phyloP scores from a whole-genome alignment of 2,797 vertebrate species.

The Cyclopterus lumpus region DNA sequence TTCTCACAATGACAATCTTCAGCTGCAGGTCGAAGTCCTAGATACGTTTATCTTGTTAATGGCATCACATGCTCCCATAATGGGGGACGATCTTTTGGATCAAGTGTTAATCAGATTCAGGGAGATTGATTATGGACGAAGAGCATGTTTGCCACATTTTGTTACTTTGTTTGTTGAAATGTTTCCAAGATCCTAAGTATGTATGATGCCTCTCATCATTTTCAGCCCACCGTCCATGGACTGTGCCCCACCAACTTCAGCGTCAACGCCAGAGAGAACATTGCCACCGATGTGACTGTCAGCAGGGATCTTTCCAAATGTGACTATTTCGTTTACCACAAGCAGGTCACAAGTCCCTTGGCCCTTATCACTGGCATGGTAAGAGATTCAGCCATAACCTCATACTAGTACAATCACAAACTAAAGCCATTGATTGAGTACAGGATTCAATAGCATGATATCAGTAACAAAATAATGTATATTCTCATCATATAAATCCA shows the following conservation, averaged over 20 bases:
- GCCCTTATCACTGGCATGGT: constrained; percentile 91
- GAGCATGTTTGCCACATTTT: constrained; percentile 26
- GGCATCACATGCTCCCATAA: constrained; percentile 58
- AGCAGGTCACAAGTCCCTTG: constrained; percentile 87
- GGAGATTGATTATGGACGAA: constrained; percentile 31
- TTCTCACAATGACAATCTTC: constrained; percentile 47
- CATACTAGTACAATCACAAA: not conserved
- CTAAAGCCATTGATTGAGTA: not conserved
- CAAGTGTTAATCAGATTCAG: constrained; percentile 55
- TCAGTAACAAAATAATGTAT: not conserved
- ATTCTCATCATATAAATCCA: not conserved
- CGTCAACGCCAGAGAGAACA: constrained; percentile 81
- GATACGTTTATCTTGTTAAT: constrained; percentile 73
- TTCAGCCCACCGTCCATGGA: constrained; percentile 91
- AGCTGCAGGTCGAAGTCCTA: constrained; percentile 73
- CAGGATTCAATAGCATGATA: not conserved
- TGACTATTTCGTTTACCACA: constrained; percentile 82
- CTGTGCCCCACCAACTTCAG: constrained; percentile 86
- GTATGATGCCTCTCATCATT: constrained; percentile 30
- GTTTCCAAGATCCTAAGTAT: constrained; percentile 4
- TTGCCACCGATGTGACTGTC: constrained; percentile 85
- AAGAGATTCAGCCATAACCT: constrained; percentile 42
- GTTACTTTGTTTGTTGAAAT: constrained; percentile 3
- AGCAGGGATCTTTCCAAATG: constrained; percentile 88
- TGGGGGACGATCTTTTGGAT: constrained; percentile 42